phyloP scores from a whole-genome alignment of 2,113 vertebrate genomes.

The Nansenia antarctica region DNA sequence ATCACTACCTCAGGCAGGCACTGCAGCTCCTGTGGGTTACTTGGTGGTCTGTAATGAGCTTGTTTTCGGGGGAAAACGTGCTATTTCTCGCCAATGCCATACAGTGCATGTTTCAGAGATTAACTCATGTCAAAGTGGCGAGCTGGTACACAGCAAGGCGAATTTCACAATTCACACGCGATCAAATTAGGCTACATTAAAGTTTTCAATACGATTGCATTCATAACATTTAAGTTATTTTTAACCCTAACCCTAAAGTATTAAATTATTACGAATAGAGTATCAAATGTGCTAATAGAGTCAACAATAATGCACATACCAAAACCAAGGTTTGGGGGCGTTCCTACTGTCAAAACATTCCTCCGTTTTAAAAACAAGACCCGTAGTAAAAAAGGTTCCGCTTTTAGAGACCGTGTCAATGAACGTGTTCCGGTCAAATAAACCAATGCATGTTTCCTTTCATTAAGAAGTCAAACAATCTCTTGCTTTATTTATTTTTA shows the following conservation, averaged over 20 bases:
- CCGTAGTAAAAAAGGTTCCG: not conserved
- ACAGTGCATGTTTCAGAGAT: conserved; percentile 10
- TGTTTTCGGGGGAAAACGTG: conserved; percentile 11
- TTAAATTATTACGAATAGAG: not conserved
- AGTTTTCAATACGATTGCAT: too few relatives aligned
- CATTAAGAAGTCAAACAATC: not conserved
- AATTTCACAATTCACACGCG: not conserved
- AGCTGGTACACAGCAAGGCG: not conserved
- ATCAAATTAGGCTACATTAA: not conserved
- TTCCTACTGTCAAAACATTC: not conserved
- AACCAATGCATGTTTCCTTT: not conserved
- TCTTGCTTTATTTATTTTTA: not conserved
- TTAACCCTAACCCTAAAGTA: too few relatives aligned
- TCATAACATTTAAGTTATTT: too few relatives aligned
- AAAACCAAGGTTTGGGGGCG: not conserved
- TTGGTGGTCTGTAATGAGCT: conserved; percentile 31
- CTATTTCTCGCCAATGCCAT: conserved; percentile 20
- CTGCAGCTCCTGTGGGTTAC: conserved; percentile 25
- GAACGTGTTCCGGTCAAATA: not conserved
- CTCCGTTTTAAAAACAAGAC: not conserved
- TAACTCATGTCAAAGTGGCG: conserved; percentile 33
- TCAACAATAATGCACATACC: not conserved
- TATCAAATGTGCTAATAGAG: too few relatives aligned
- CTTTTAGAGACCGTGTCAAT: not conserved
- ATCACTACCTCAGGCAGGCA: conserved; percentile 25